Evolutionary conservation across 2,888 invertebrate genomes (phyloP).

Genomic region (Leistus spinibarbis): DNA sequence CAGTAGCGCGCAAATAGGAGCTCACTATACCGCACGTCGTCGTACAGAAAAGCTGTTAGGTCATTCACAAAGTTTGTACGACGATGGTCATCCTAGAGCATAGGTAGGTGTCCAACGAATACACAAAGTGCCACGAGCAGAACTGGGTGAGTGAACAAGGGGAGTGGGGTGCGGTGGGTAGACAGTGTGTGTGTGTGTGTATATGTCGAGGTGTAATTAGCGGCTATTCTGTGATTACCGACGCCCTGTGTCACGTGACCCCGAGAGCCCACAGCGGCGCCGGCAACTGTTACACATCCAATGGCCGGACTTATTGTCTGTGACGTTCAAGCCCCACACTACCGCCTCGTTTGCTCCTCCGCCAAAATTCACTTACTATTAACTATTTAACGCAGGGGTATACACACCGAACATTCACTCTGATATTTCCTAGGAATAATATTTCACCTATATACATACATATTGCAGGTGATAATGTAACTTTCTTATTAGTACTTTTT

Average conservation of each 20-base stretch:
- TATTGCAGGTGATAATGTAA: too few relatives aligned
- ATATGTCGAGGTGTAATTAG: slow-evolving; percentile 49
- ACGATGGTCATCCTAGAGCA: not conserved
- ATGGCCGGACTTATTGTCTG: slow-evolving; percentile 52
- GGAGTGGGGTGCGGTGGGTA: not conserved
- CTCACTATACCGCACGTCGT: slow-evolving; percentile 22
- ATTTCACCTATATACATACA: too few relatives aligned
- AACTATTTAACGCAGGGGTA: slow-evolving; percentile 30
- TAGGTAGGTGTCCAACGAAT: not conserved
- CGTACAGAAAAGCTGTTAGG: slow-evolving; percentile 23
- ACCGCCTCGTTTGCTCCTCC: too few relatives aligned
- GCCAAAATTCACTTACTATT: slow-evolving; percentile 37
- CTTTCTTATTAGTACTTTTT: slow-evolving; percentile 8
- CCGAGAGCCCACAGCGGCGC: slow-evolving; percentile 39
- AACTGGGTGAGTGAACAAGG: not conserved
- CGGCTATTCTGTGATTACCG: slow-evolving; percentile 54
- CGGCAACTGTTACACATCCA: slow-evolving; percentile 49
- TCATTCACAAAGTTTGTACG: slow-evolving; percentile 31
- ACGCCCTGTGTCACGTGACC: slow-evolving; percentile 51
- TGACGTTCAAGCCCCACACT: slow-evolving; percentile 47
- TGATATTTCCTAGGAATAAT: not conserved
- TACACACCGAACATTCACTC: not conserved
- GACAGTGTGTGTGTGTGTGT: too few relatives aligned
- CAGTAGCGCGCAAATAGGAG: slow-evolving; percentile 32
- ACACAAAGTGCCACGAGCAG: not conserved